A percentile compares a stretch with the other conserved stretches of the same genome.
Evolutionary conservation across 2,888 invertebrate genomes (phyloP).

Genomic region (Dasypogon diadema): DNA sequence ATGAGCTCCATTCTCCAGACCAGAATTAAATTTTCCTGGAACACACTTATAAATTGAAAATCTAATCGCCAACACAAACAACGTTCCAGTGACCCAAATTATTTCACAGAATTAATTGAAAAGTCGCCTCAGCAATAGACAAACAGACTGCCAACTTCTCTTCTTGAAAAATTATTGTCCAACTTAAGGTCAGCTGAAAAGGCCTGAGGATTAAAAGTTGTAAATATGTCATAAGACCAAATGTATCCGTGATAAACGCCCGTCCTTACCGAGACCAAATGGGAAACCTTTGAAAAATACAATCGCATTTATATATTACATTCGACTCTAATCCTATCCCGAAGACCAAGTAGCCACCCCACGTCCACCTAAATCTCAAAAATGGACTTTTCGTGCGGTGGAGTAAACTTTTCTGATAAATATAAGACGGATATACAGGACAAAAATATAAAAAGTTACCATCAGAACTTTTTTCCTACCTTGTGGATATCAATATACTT

Average conservation of each 20-base stretch:
- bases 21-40: no score
- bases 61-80: no score
- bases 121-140: no score
- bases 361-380: slow-evolving; percentile 37
- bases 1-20: no score
- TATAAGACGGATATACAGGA: slow-evolving; percentile 36
- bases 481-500: slow-evolving; percentile 35
- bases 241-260: neutral
- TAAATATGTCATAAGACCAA: slow-evolving; percentile 35
- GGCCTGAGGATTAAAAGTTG: neutral
- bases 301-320: slow-evolving; percentile 30
- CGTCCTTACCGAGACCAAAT: neutral
- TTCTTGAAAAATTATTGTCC: neutral
- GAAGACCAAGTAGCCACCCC: slow-evolving; percentile 11
- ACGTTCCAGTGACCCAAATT: no score
- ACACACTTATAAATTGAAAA: no score
- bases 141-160: no score
- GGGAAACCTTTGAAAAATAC: neutral
- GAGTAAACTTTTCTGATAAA: slow-evolving; percentile 46
- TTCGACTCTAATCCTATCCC: slow-evolving; percentile 26
- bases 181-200: neutral
- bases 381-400: slow-evolving; percentile 43
- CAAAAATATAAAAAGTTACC: slow-evolving; percentile 44
- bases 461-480: slow-evolving; percentile 36
- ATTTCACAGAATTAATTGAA: no score